Evolutionary conservation across 2,113 vertebrate species (phyloP), one percentile per base, ranked within the genome.

Genomic region (Xiphophorus maculatus): DNA sequence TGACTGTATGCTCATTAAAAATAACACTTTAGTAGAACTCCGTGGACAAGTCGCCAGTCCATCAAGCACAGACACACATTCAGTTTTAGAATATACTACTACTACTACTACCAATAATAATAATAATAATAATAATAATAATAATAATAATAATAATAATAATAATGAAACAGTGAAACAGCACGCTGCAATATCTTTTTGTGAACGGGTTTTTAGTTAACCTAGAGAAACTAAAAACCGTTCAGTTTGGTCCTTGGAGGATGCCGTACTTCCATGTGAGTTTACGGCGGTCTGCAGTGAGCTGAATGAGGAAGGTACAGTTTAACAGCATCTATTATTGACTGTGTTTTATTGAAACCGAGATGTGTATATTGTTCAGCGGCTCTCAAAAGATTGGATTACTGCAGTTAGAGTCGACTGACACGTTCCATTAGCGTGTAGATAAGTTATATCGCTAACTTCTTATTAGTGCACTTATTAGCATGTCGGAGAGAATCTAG

Each of bases 211-310:
- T 48, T 48, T 48, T 48, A 48, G 44, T 19, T 48, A 6, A 48
- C 15, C 44, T 48, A 19, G 15, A 19, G 44, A 48, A 48, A 48
- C 44, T 13, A 2, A 0, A 42, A 2, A 13, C 28, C 12, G 0
- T 22, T 3, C 0, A 0, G 29, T 87, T 82, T 91, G 88, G 15
- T 13, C 82, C 77, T 83, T 58, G 37, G 2, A 4, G 0, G 27
- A 0, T 60, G 17, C 93, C 90, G 87, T 94, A 91, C 29, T 58
- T 72, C 0, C 73, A 81, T 76, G 83, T 72, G 28, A 0, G 11
- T 37, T 13, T 1, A 3, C 15, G 25, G 51, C 51, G 0, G 11
- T 44, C 14, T 3, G 2, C 28, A 1, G 73, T 27, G 54, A 28
- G 9, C 14, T 73, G 70, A 2, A 14, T 70, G 30, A 54, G 13